Conservation (phyloP, 2,888 invertebrate species). For the Tuberolachnus salignus region DNA sequence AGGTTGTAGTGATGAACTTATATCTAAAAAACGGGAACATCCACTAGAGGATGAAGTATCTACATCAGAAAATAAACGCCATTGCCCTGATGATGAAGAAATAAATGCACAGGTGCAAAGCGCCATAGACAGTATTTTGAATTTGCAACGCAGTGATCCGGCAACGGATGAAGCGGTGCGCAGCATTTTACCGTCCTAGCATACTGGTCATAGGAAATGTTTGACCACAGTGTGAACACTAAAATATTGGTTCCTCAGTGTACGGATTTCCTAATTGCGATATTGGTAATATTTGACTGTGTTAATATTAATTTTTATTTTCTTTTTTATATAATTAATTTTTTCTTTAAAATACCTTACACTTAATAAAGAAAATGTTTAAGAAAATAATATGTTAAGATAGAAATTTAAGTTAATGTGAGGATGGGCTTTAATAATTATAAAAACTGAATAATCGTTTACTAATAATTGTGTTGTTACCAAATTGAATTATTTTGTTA, state of each 20-base stretch:
- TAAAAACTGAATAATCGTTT: conserved; percentile 1
- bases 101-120: conserved; percentile 79
- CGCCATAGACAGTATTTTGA: conserved; percentile 79
- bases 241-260: conserved; percentile 53
- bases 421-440: conserved; percentile 46
- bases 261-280: conserved; percentile 52
- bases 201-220: conserved; percentile 54
- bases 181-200: conserved; percentile 58
- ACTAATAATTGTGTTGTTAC: conserved; percentile 33
- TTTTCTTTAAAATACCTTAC: conserved; percentile 41
- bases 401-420: conserved; percentile 40
- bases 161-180: conserved; percentile 59
- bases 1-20: conserved; percentile 40
- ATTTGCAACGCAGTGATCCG: conserved; percentile 63
- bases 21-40: conserved; percentile 54
- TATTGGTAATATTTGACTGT: conserved; percentile 55
- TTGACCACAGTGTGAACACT: conserved; percentile 53
- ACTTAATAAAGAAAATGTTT: conserved; percentile 31
- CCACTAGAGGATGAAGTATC: conserved; percentile 48
- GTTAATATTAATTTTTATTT: conserved; percentile 50
- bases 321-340: conserved; percentile 36
- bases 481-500: conserved; percentile 28
- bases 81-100: conserved; percentile 66
- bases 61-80: conserved; percentile 53
- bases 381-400: conserved; percentile 31